phyloP scores from a whole-genome alignment of 2,113 vertebrate genomes.

The Ophiodon elongatus region DNA sequence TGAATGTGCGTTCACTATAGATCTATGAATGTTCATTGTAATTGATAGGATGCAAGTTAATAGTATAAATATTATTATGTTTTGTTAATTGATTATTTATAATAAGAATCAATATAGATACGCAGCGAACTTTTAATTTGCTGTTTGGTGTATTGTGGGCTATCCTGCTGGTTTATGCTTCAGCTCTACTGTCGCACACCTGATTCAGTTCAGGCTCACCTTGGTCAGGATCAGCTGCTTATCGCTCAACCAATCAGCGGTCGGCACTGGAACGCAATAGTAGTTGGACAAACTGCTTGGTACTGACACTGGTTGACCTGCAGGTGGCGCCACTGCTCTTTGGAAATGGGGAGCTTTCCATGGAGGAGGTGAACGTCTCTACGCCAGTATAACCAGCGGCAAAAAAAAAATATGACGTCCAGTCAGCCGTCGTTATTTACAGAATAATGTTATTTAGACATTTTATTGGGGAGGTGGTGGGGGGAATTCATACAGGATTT shows the following conservation, averaged over 20 bases:
- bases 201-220: not conserved
- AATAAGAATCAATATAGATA: not conserved
- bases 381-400: not conserved
- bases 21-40: not conserved
- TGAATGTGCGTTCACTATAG: not conserved
- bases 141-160: not conserved
- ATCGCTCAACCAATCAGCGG: not conserved
- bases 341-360: not conserved
- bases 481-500: not conserved
- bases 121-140: not conserved
- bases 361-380: not conserved
- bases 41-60: not conserved
- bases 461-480: not conserved
- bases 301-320: not conserved
- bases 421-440: not conserved
- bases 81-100: not conserved
- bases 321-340: slow-evolving; percentile 54
- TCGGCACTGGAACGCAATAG: fast-evolving
- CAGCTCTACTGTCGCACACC: not conserved
- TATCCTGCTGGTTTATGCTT: not conserved
- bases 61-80: not conserved
- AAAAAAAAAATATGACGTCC: not conserved
- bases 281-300: not conserved
- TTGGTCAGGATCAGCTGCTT: not conserved
- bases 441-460: not conserved